These are phyloP conservation scores for Chymomyza amoena DNA, from an alignment of 2,888 invertebrate genomes.

Conservation along the genomic window DNA sequence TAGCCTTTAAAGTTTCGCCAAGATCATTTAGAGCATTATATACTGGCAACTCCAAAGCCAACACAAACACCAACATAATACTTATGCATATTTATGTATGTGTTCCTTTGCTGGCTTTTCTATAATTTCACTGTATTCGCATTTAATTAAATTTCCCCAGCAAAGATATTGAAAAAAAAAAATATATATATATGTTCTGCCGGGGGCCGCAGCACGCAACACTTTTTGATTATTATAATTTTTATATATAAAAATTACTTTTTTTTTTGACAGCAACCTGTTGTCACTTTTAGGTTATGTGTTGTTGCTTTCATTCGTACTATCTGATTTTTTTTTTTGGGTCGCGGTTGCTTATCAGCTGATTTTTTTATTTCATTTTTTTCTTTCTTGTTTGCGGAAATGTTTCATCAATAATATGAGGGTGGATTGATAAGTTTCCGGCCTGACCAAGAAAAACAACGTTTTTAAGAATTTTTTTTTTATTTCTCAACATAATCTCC, in stretches of 20 bases:
- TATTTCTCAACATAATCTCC: no score
- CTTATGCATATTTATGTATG: neutral
- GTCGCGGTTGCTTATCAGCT: conserved; percentile 39
- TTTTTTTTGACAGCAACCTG: conserved; percentile 41
- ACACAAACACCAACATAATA: neutral
- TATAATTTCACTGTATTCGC: conserved; percentile 21
- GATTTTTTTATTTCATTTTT: conserved; percentile 7
- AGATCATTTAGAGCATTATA: neutral
- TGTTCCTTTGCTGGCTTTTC: conserved; percentile 2
- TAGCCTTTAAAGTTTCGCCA: neutral
- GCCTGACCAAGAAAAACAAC: no score
- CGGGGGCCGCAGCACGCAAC: conserved; percentile 10
- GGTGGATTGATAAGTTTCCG: no score
- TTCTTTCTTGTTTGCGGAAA: no score
- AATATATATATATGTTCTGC: conserved; percentile 15
- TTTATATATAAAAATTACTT: conserved; percentile 7
- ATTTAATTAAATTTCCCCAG: conserved; percentile 29
- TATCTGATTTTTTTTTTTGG: conserved; percentile 18
- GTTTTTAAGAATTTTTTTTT: no score
- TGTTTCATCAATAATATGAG: no score
- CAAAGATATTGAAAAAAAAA: conserved; percentile 4
- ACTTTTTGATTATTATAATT: conserved; percentile 14
- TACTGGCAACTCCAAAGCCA: no score
- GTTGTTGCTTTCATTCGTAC: conserved; percentile 23
- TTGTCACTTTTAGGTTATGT: conserved; percentile 25